Evolutionary conservation across 2,113 vertebrate genomes (phyloP), one percentile per base, ranked within the genome.

Genomic region (Raja brachyura): DNA sequence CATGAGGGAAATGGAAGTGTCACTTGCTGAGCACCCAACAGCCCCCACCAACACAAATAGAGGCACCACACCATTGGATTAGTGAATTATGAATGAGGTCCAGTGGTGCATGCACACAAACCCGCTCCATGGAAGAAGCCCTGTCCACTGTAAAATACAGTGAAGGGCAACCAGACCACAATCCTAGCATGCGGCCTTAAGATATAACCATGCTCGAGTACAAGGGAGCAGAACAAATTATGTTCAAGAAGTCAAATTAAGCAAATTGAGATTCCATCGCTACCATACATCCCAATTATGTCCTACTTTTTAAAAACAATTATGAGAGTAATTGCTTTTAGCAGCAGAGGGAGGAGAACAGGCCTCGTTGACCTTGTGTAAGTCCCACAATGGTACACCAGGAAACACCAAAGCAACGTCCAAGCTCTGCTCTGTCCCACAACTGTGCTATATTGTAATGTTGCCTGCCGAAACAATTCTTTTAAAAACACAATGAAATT

Each of bases 101-200:
- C 54, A 93, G 93, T 94, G 94, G 93, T 77, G 70, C 0, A 13
- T 4, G 94, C 93, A 95, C 94, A 79, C 20, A 33, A 63, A 93
- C 94, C 95, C 94, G 94, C 93, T 90, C 95, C 96, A 94, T 92
- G 94, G 95, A 95, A 94, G 90, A 93, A 95, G 93, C 93, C 74
- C 93, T 86, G 93, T 48, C 77, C 93, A 93, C 94, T 93, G 93
- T 76, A 56, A 93, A 94, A 94, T 56, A 94, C 94, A 94, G 93
- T 94, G 13, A 20, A 77, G 93, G 88, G 93, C 75, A 94, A 94
- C 93, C 18, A 93, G 75, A 93, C 93, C 18, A 54, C 94, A 74
- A 95, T n/a, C 93, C 48, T 66, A 83, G 94, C 93, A 94, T 94
- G 95, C 95, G 95, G 95, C 94, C 95, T 59, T 86, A 9, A 77